Evolutionary conservation across 1,140 invertebrate species (phyloP), one percentile per base, ranked within the genome.

Genomic region (Brachionus angularis): DNA sequence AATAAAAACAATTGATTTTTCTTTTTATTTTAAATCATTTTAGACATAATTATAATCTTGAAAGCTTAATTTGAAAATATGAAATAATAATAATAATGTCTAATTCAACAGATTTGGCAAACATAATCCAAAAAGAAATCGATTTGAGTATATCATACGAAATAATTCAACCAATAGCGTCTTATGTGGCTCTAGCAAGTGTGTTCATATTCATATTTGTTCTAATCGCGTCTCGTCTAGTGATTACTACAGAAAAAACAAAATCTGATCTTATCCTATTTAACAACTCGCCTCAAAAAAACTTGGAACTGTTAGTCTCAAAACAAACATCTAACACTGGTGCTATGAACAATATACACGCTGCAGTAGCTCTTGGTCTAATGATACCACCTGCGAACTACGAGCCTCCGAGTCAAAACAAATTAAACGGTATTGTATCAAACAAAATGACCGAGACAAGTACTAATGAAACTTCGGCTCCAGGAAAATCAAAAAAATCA

Each of bases 351-450:
- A 67, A 67, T 33, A 29, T 67, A 10, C 62, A 67, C 36, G 42
- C 42, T 5, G 62, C 62, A 10, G 34, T 67, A n/a, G 62, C 62
- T 25, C 21, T 67, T 7, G 62, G 62, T 25, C 62, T 67, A 8
- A 67, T 67, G 62, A 67, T 67, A n/a, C 62, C 62, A 18, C 62
- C 62, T 16, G 29, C 62, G 8, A 46, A 46, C 1, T 67, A 67
- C 25, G 62, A 67, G 42, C 62, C 62, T 5, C 62, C 62, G n/a
- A 34, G 39, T 27, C 34, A 21, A 14, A 18, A 31, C 5, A 58
- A 58, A n/a, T n/a, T 34, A 25, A 58, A 58, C 14, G 53, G 53
- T 14, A 5, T 58, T 42, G 53, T 18, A 25, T 2, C 18, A 7
- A 58, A 39, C 14, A 58, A 58, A 23, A 1, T 58, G 0, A 25